Evolutionary conservation across 2,797 vertebrate genomes (phyloP), one percentile per base, ranked within the genome.

Genomic region (Melopsittacus undulatus): DNA sequence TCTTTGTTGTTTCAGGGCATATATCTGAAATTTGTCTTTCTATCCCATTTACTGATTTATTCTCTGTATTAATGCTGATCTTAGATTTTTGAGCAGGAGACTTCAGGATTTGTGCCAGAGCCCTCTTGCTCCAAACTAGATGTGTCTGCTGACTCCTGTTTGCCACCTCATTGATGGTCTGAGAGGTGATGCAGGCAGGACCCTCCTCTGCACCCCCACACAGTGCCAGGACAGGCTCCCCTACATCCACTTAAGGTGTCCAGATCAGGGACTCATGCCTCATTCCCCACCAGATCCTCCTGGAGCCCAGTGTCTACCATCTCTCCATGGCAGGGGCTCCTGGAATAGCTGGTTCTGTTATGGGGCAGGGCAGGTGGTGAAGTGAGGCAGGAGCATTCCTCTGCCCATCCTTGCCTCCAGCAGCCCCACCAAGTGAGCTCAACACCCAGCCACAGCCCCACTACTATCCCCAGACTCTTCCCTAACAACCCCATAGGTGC

Each of bases 221-320:
- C 5, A 13, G 20, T 16, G 36, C 32, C 27, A 24, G 21, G 19
- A 29, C 0, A 5, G 26, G 59, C 7, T 30, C n/a, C 45, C 6
- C 15, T 2, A 1, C 1, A 0, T 20, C 43, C 3, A 4, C 45
- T 3, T 3, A 34, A 38, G 79, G 45, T 38, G 26, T 52, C 24
- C 10, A 4, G 5, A 48, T 14, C 10, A 24, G 26, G 67, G 22
- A 29, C 42, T 67, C 27, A 6, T 22, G 6, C 52, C 48, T 74
- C 5, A 2, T 36, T 17, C 51, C 29, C 45, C 29, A 9, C 32
- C 23, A n/a, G 29, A 12, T 16, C 61, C 9, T 17, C 29, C 59
- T 23, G 45, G 38, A 29, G 17, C 30, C 4, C 5, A 20, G 6
- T 1, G 1, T 13, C 36, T 43, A 42, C 22, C 32, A 11, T 4